Evolutionary conservation across 2,888 invertebrate species (phyloP), one percentile per base, ranked within the genome.

Genomic region (Stenotaenia linearis): DNA sequence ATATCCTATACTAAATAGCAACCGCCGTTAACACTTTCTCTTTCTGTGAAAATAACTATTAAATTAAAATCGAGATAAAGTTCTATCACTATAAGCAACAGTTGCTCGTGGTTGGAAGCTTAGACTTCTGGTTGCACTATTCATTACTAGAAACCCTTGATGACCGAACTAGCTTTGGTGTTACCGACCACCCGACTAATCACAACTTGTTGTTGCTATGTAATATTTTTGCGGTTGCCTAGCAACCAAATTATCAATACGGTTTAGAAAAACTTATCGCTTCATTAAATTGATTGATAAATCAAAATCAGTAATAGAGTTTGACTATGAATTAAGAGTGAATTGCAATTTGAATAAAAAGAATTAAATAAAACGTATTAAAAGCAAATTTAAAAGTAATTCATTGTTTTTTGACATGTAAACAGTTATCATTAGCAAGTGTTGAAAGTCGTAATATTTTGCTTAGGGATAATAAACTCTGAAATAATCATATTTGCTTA

Each of bases 91-190:
- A 15, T 3, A 1, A 69, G 12, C 18, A 5, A 15, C 15, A 25
- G 3, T 69, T 12, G 10, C 28, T 21, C 23, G 23, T 28, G 23
- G 23, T n/a, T 40, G 77, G 77, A 77, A 77, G 77, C 77, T 77
- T 40, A 40, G 23, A 77, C 45, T 30, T 5, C 21, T 25, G 77
- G 77, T 18, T 21, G 37, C 35, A 10, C 15, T 15, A 75, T 21
- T 21, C 21, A 12, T 77, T 77, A 40, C 77, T 40, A 77, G 77
- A 77, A 77, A 77, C 45, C 77, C 77, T 40, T 21, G 77, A 77
- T 40, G 77, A 77, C 77, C 23, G 28, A 77, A 40, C 77, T 15
- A 77, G 45, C 21, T 21, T 37, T 18, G 21, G 40, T 10, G 21
- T 21, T 25, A 12, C 76, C 21, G 21, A 15, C 32, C 76, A 25